Conservation (phyloP, 2,797 vertebrate species). For the Lacerta viridis region DNA sequence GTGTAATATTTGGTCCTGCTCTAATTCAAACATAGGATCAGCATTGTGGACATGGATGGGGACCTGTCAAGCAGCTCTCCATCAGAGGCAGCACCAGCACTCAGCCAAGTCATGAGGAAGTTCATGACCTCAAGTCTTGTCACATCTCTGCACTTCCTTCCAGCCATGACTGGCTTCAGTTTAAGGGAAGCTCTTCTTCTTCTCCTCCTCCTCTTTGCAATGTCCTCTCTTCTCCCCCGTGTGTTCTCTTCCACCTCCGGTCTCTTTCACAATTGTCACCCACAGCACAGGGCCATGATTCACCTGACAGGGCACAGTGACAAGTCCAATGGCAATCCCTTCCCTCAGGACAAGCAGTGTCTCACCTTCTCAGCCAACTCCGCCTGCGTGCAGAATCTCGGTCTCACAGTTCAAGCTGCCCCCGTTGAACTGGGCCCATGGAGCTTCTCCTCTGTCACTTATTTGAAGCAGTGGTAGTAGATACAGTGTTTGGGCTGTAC, state of each 20-base stretch:
- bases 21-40: not conserved
- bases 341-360: conserved; percentile 41
- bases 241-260: not conserved
- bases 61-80: conserved; percentile 11
- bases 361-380: conserved; percentile 38
- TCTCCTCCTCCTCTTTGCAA: conserved; percentile 9
- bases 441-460: not conserved
- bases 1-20: too few relatives aligned
- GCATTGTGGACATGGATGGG: not conserved
- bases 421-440: not conserved
- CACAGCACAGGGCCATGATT: conserved; percentile 57
- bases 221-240: conserved; percentile 5
- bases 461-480: rapidly evolving
- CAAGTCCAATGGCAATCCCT: conserved; percentile 53
- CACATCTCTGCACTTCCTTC: conserved; percentile 40
- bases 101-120: conserved; percentile 48
- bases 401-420: not conserved
- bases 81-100: conserved; percentile 36
- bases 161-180: conserved; percentile 52
- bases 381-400: not conserved
- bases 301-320: not conserved
- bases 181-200: conserved; percentile 26
- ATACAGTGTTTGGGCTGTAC: not conserved
- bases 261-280: conserved; percentile 60
- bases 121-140: conserved; percentile 53